Evolutionary conservation across 2,888 invertebrate genomes (phyloP), one percentile per base, ranked within the genome.

Genomic region (Hydrotaea diabolus): DNA sequence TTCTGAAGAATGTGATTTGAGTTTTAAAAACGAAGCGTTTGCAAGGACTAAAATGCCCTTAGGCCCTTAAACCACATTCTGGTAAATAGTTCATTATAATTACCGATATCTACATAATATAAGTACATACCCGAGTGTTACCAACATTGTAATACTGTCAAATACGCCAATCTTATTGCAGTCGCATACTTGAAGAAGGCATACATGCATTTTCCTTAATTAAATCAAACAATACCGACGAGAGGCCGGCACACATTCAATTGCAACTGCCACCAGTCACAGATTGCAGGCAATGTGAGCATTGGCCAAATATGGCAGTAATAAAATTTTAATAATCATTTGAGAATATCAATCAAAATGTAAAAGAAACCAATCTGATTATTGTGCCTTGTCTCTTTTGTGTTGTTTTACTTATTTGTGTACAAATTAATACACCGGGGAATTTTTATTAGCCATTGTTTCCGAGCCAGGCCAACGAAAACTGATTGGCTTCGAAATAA

Each of bases 351-450:
- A 82, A 82, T 85, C 85, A 83, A 79, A 79, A 79, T 55, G 46
- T 31, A 31, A 31, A 31, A 31, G 49, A 77, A 81, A 69, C 66
- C 71, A 80, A 84, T 71, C 46, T 64, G 57, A 75, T 69, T 69
- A 69, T n/a, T n/a, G 71, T 78, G 39, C 64, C 36, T 0, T 66
- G 36, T 57, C 8, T 62, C 11, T 15, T 43, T 66, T 46, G 21
- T 39, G 21, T 75, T 73, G 49, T 59, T 81, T 53, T 39, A 69
- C 76, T 71, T 71, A 26, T 59, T 77, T 64, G 57, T 85, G 73
- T 82, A 85, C 85, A 85, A 85, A 85, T 85, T 85, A 82, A 85
- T 85, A 82, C 85, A 17, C 85, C n/a, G 55, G 85, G 76, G 85
- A 82, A 81, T 85, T 79, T 85, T 82, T 85, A 82, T 85, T 82